Base-by-base conservation (phyloP, 2,797 vertebrate genomes). In the Petrocephalus sullivani region DNA sequence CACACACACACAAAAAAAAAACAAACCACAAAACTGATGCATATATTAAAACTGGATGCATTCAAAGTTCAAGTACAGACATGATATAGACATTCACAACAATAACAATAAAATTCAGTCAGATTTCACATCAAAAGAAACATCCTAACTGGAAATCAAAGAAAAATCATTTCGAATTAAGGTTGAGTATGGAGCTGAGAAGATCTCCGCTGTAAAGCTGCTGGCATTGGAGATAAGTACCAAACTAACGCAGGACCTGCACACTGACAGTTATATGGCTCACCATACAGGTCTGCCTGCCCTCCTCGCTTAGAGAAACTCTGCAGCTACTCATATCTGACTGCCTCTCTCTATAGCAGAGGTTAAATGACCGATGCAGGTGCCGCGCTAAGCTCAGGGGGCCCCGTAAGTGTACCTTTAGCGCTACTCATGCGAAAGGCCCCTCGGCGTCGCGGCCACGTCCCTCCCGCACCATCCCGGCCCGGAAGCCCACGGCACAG, bases 391-490 rank as follows among this genome's bases (percentile, higher is more conserved):
- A 57, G 23, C 53, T 53, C 53, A 86, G 41, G 16, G 84, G 46
- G 54, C 56, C 60, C 33, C 56, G 19, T 58, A 86, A 41, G 60
- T 16, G 33, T 37, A 41, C 56, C 21, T 28, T 83, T 56, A 85
- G 56, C 10, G 21, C 21, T 57, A 56, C 28, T 49, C 53, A 61
- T 81, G 3, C 33, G n/a, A 85, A 89, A 61, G 33, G 82, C 23
- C 86, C 89, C 82, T n/a, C 16, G 12, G 7, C 33, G n/a, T 67
- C 67, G 67, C 89, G 54, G 61, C 87, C 87, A 89, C 75, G 64
- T 49, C 88, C 89, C 89, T 87, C 89, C 91, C 89, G 87, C 88
- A 89, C 49, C 89, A 8, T 41, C 58, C 90, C 91, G 75, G 60
- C 85, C 64, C 61, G 86, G 53, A 89, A 89, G 90, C 58, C 89